These are phyloP conservation scores for Drosophila buzzatii DNA, from an alignment of 2,888 invertebrate species.

Conservation along the genomic window DNA sequence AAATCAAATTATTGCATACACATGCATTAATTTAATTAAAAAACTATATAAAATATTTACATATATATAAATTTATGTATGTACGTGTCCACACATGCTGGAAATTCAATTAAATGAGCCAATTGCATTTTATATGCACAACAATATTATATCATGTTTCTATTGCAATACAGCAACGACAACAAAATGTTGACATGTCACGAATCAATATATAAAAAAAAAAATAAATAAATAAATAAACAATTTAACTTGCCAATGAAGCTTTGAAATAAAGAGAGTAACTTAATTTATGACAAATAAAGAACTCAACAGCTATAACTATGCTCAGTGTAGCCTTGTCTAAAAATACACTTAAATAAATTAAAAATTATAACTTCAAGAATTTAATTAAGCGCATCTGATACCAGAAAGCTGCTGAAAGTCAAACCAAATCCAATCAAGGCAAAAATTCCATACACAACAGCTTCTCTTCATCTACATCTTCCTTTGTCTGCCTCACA, in stretches of 20 bases:
- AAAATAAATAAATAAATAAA: too few species aligned
- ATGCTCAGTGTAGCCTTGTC: not conserved
- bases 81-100: conserved; percentile 17
- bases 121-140: conserved; percentile 45
- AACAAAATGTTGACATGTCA: conserved; percentile 9
- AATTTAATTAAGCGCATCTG: not conserved
- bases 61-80: not conserved
- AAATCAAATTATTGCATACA: conserved; percentile 55
- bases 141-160: conserved; percentile 9
- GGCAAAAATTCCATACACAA: not conserved
- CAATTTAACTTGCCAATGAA: conserved; percentile 9
- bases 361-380: not conserved
- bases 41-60: conserved; percentile 16
- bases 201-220: conserved; percentile 16
- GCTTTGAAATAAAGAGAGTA: not conserved
- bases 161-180: not conserved
- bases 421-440: not conserved
- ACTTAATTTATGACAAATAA: not conserved
- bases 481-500: not conserved
- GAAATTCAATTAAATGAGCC: conserved; percentile 71
- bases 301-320: not conserved
- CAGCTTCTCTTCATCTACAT: not conserved
- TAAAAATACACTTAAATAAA: not conserved
- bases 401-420: not conserved
- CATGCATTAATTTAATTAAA: conserved; percentile 64